Evolutionary conservation across 2,797 vertebrate species (phyloP).

Genomic region (Sebastes iracundus): DNA sequence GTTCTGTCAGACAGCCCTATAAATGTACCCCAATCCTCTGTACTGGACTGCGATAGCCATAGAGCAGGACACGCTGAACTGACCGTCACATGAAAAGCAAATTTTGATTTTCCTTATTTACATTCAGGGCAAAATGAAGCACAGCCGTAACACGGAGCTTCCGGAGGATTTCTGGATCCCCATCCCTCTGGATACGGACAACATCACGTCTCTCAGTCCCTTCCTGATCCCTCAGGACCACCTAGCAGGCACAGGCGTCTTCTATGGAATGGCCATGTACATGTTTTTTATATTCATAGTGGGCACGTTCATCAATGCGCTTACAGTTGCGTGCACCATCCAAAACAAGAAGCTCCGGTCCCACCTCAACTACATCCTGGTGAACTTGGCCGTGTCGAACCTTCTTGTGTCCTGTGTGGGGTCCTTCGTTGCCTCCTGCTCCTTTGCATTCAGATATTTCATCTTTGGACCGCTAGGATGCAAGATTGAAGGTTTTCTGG

Average conservation of each 20-base stretch:
- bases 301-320: constrained; percentile 74
- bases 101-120: background rate
- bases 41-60: background rate
- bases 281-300: constrained; percentile 71
- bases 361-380: constrained; percentile 22
- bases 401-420: constrained; percentile 39
- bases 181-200: constrained; percentile 71
- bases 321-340: constrained; percentile 77
- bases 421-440: constrained; percentile 57
- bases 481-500: constrained; percentile 80
- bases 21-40: background rate
- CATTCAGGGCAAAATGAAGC: constrained; percentile 8
- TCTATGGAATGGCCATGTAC: constrained; percentile 72
- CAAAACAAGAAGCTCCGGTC: constrained; percentile 45
- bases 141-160: background rate
- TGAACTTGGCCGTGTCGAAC: constrained; percentile 63
- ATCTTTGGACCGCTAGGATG: constrained; percentile 74
- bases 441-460: constrained; percentile 79
- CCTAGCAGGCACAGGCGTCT: constrained; percentile 67
- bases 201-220: constrained; percentile 79
- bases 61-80: background rate
- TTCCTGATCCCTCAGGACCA: constrained; percentile 83
- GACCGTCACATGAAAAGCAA: background rate
- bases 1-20: background rate
- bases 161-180: constrained; percentile 77